Base-by-base conservation (phyloP, 2,113 vertebrate genomes). In the Trogon melanurus region DNA sequence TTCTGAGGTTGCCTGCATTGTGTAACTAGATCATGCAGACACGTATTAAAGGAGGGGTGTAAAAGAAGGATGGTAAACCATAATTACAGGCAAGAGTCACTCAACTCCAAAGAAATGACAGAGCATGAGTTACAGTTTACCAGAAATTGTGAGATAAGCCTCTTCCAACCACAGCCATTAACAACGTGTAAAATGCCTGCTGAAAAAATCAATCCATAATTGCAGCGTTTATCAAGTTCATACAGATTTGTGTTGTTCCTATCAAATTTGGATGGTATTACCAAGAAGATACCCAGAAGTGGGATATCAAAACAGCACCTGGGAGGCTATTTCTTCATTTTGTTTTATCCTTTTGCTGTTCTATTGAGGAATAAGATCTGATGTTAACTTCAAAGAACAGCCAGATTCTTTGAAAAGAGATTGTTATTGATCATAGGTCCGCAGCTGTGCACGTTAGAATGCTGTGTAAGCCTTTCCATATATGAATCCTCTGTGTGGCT, bases 211-310 rank as follows among this genome's bases (percentile, higher is more conserved):
- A 88, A 94, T 89, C 57, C 21, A 72, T 80, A 94, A 92, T 79
- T 96, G 80, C n/a, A 88, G 74, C 80, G 88, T 96, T 95, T 93
- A 95, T 90, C 88, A 92, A 91, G 66, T 91, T 91, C 89, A 79
- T 85, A 95, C 44, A 92, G 89, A 96, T 97, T 83, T 87, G 57
- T 85, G 72, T 54, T 88, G 76, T 19, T 91, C 54, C 85, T 88
- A 36, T 83, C 82, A 93, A 45, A 92, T 94, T 94, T 95, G 72
- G 67, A 70, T 36, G 19, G 32, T 54, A 76, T 93, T 56, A 84
- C 56, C 82, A 53, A 85, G 62, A 78, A 91, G 67, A 62, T 62
- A 36, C 12, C 84, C 91, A 62, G 85, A 85, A 82, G 82, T 29
- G 36, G 51, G 79, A 61, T 64, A 83, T 67, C 79, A 89, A 95